Percentiles rank a stretch among this genome's conserved stretches.
These are phyloP conservation scores for Mus spicilegus DNA, from an alignment of 2,113 vertebrate genomes.

Conservation along the genomic window DNA sequence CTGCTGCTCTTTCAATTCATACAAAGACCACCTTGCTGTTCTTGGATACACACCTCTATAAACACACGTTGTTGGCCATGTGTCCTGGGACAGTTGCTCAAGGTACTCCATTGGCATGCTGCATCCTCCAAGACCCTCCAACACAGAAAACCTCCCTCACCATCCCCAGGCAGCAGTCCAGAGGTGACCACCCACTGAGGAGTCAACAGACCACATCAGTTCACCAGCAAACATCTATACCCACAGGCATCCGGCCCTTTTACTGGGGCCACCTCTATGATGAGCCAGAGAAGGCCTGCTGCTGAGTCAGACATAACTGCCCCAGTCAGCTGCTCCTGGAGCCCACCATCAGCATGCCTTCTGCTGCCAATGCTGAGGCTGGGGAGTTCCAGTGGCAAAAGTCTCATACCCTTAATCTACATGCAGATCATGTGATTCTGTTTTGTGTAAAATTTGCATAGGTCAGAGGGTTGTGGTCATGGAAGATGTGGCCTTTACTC, in stretches of 20 bases:
- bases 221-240: background rate
- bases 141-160: background rate
- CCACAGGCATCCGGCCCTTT: too few species aligned
- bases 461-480: background rate
- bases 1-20: background rate
- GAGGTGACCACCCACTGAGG: background rate
- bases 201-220: background rate
- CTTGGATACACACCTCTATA: background rate
- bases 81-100: background rate
- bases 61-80: background rate
- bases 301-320: background rate
- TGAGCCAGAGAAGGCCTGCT: background rate
- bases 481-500: background rate
- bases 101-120: background rate
- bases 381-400: slow-evolving; percentile 54
- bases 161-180: background rate
- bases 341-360: background rate
- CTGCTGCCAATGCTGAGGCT: background rate
- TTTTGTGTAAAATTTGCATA: slow-evolving; percentile 37
- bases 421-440: background rate
- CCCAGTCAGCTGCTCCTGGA: background rate
- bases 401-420: background rate
- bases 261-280: background rate
- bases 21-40: background rate
- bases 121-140: background rate